A percentile compares a stretch with the other conserved stretches of the same genome.
These are phyloP conservation scores for Fistularia commersonii DNA, from an alignment of 2,797 vertebrate species.

Conservation along the genomic window DNA sequence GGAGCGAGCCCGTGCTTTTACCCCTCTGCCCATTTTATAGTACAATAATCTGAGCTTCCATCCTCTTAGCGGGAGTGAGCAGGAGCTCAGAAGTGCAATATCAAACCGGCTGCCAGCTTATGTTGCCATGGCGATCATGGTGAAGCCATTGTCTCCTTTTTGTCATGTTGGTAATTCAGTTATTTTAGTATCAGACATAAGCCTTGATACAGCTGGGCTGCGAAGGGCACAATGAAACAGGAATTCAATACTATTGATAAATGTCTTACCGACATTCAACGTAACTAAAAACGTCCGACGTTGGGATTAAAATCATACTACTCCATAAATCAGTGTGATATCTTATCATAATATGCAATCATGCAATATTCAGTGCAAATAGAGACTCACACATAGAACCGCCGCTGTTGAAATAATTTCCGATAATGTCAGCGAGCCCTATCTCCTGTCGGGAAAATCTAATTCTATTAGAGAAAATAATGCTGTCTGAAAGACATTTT, in stretches of 20 bases:
- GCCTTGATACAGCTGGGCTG: slow-evolving; percentile 30
- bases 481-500: no score
- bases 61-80: slow-evolving; percentile 48
- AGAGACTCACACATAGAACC: no score
- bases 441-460: no score
- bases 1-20: slow-evolving; percentile 17
- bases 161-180: slow-evolving; percentile 51
- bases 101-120: slow-evolving; percentile 48
- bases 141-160: slow-evolving; percentile 45
- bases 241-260: slow-evolving; percentile 52
- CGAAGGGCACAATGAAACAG: slow-evolving; percentile 47
- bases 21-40: slow-evolving; percentile 23
- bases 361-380: neutral
- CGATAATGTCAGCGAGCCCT: no score
- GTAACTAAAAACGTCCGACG: slow-evolving; percentile 36
- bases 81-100: slow-evolving; percentile 48
- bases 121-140: slow-evolving; percentile 71
- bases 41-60: slow-evolving; percentile 50
- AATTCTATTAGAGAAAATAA: no score
- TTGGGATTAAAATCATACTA: no score
- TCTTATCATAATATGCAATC: no score
- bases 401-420: no score
- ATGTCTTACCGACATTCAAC: slow-evolving; percentile 30
- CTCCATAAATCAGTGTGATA: no score
- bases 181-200: slow-evolving; percentile 50